These are phyloP conservation scores for Toxonevra muliebris DNA, from an alignment of 2,888 invertebrate species.

Conservation along the genomic window DNA sequence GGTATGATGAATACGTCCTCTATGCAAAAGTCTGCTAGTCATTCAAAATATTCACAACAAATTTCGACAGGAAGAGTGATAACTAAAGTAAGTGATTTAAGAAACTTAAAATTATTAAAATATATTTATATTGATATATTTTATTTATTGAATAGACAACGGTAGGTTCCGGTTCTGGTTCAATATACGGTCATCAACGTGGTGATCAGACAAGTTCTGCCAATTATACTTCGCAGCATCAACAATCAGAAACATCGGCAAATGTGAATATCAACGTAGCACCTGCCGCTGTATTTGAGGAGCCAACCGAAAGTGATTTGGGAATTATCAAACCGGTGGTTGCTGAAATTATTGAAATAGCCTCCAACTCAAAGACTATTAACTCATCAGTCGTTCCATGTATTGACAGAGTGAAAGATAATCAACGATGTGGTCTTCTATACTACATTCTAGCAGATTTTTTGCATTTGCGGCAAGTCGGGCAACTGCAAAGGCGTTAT, in stretches of 20 bases:
- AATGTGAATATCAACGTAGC: constrained; percentile 39
- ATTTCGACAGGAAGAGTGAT: constrained; percentile 44
- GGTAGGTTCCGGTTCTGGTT: constrained; percentile 12
- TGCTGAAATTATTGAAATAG: constrained; percentile 55
- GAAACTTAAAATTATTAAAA: background rate
- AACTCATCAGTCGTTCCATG: constrained; percentile 46
- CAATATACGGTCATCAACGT: constrained; percentile 24
- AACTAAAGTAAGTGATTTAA: constrained; percentile 46
- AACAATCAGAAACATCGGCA: constrained; percentile 13
- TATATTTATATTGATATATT: constrained; percentile 12
- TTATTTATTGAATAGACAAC: constrained; percentile 26
- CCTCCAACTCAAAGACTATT: constrained; percentile 45
- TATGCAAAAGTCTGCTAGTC: constrained; percentile 63
- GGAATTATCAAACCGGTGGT: constrained; percentile 51
- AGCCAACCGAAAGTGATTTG: constrained; percentile 46
- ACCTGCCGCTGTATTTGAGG: constrained; percentile 50
- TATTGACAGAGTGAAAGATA: constrained; percentile 53
- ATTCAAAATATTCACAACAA: constrained; percentile 60
- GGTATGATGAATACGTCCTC: constrained; percentile 51
- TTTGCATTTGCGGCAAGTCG: constrained; percentile 59
- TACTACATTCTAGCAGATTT: constrained; percentile 59
- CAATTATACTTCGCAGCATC: constrained; percentile 19
- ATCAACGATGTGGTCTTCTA: constrained; percentile 55
- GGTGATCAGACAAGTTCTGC: constrained; percentile 1
- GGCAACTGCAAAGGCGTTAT: constrained; percentile 55